Evolutionary conservation across 2,888 invertebrate genomes (phyloP), one percentile per base, ranked within the genome.

Genomic region (Nymphalis c-album): DNA sequence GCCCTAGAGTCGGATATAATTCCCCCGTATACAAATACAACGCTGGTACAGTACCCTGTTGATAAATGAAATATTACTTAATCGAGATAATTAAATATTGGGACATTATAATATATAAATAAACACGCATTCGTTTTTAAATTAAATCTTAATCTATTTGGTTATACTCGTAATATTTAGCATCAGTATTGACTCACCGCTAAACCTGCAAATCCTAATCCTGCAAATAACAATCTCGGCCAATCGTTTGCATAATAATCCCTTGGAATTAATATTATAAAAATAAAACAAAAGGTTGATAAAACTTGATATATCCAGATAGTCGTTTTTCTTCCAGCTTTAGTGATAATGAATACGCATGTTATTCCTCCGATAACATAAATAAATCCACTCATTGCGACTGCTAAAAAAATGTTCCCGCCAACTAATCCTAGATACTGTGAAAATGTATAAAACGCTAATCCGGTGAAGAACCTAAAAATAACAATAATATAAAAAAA

Each of bases 11-110:
- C 13, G 97, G 97, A 79, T 95, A 96, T 47, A 96, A 83, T 85
- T 97, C 97, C 0, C 96, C 95, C 13, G 96, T 94, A 80, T 94
- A 96, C 20, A 97, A 91, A 81, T 96, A 97, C 65, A 96, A 86
- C 0, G 95, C 87, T 63, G 92, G 90, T 69, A 92, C 83, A 0
- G 93, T 88, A 13, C 94, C 90, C 94, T 94, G 81, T 63, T 68
- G 60, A 47, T 47, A 51, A 47, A 26, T 35, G 35, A 2, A 13
- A 18, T 17, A 31, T 20, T 48, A 16, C 0, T 48, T n/a, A 31
- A 31, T 31, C 26, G 5, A 26, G 26, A 26, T 48, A n/a, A 0
- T 48, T 48, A n/a, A 7, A 7, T n/a, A n/a, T n/a, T 48, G 1
- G 18, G 18, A 0, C 17, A 7, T 48, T n/a, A 31, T 31, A 31